These are phyloP conservation scores for Polydrusus pterygomalis DNA, from an alignment of 2,888 invertebrate species.

Conservation along the genomic window DNA sequence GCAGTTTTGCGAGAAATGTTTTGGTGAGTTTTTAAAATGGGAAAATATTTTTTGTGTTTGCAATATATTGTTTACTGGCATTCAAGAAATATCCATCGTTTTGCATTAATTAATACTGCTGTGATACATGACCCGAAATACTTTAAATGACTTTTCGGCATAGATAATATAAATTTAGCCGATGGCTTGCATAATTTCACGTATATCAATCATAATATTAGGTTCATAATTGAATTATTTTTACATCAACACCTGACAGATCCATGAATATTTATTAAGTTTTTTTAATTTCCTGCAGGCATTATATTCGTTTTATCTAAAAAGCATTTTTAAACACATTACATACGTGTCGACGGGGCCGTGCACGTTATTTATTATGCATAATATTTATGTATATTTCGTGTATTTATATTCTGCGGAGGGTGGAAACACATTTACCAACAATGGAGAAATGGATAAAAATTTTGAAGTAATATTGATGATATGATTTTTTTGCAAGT, in stretches of 20 bases:
- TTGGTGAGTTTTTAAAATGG: too few species aligned
- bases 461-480: slow-evolving; percentile 1
- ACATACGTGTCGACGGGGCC: slow-evolving; percentile 51
- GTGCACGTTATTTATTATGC: slow-evolving; percentile 53
- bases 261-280: slow-evolving; percentile 61
- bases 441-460: slow-evolving; percentile 10
- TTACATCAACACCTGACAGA: slow-evolving; percentile 61
- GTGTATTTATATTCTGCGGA: slow-evolving; percentile 22
- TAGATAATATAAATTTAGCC: slow-evolving; percentile 27
- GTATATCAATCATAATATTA: slow-evolving; percentile 45
- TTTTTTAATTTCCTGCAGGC: slow-evolving; percentile 61
- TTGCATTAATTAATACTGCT: too few species aligned
- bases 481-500: background rate
- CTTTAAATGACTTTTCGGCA: background rate
- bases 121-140: background rate
- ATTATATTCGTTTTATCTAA: slow-evolving; percentile 58
- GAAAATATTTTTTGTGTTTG: too few species aligned
- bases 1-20: too few species aligned
- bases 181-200: slow-evolving; percentile 35
- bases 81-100: too few species aligned
- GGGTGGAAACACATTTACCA: slow-evolving; percentile 25
- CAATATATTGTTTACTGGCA: too few species aligned
- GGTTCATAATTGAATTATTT: slow-evolving; percentile 56
- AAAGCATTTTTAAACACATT: slow-evolving; percentile 57
- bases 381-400: slow-evolving; percentile 47